Percentiles rank a stretch among this genome's conserved stretches.
Conservation (phyloP, 2,797 vertebrate species). For the Characodon lateralis region DNA sequence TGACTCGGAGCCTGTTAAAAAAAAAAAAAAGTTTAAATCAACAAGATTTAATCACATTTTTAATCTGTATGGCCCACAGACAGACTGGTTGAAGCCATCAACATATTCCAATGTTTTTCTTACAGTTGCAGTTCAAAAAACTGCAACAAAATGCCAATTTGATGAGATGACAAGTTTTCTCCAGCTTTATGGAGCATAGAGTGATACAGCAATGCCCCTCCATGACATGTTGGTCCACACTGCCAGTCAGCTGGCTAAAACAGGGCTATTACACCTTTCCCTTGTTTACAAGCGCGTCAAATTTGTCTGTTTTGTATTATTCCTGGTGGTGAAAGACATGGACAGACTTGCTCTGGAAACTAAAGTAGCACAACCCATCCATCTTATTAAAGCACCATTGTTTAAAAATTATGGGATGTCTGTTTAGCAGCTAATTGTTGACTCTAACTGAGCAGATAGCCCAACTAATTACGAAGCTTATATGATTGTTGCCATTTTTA, state of each 20-base stretch:
- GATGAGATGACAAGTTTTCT: neutral
- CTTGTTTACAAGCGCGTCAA: too few relatives aligned
- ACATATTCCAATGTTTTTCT: neutral
- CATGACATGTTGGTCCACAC: too few relatives aligned
- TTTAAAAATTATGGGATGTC: neutral
- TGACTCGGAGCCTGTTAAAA: constrained; percentile 84
- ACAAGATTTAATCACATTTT: neutral
- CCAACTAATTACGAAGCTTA: neutral
- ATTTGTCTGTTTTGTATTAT: too few relatives aligned
- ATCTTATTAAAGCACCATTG: neutral
- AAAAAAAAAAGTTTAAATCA: neutral
- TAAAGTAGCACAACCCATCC: neutral
- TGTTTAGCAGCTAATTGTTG: neutral
- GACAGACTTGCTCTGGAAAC: neutral
- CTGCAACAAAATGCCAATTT: neutral
- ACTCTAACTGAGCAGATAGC: neutral
- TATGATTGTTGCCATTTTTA: neutral
- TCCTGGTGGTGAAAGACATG: neutral
- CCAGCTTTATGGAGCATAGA: neutral
- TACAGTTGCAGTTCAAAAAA: neutral
- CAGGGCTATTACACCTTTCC: too few relatives aligned
- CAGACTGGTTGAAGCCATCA: neutral
- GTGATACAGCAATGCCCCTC: too few relatives aligned
- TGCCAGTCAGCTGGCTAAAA: too few relatives aligned
- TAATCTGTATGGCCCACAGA: neutral